A percentile compares a stretch with the other conserved stretches of the same genome.
Conservation (phyloP, 53 echinoderm and acorn worm genomes). For the Patiria pectinifera region DNA sequence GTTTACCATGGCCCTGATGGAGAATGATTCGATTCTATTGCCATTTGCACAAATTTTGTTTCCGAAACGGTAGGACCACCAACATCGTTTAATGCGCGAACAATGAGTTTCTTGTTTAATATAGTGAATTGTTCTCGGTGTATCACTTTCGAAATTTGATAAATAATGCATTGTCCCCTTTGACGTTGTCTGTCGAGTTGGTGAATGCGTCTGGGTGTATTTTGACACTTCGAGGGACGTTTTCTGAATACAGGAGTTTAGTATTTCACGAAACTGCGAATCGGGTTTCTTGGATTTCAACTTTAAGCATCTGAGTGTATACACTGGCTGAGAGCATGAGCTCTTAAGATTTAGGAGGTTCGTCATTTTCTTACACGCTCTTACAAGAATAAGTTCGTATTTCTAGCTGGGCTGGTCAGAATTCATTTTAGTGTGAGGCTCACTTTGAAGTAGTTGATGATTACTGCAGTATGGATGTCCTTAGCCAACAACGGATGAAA, state of each 20-base stretch:
- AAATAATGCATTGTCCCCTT: not conserved
- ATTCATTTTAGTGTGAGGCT: not conserved
- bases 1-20: too few relatives aligned
- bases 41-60: not conserved
- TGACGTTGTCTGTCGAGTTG: not conserved
- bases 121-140: not conserved
- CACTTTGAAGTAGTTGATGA: not conserved
- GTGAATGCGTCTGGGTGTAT: not conserved
- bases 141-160: slow-evolving; percentile 20
- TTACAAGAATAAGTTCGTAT: too few relatives aligned
- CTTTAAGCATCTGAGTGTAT: not conserved
- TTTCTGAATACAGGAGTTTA: not conserved
- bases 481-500: not conserved
- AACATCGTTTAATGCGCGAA: not conserved
- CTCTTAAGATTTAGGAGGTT: too few relatives aligned
- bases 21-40: not conserved
- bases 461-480: not conserved
- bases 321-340: too few relatives aligned
- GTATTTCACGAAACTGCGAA: not conserved
- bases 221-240: not conserved
- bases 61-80: not conserved
- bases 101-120: not conserved
- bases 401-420: not conserved
- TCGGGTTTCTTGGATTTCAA: not conserved
- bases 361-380: too few relatives aligned